Conservation (phyloP, 35 echinoderm and acorn worm genomes). For the Stichopus chloronotus region DNA sequence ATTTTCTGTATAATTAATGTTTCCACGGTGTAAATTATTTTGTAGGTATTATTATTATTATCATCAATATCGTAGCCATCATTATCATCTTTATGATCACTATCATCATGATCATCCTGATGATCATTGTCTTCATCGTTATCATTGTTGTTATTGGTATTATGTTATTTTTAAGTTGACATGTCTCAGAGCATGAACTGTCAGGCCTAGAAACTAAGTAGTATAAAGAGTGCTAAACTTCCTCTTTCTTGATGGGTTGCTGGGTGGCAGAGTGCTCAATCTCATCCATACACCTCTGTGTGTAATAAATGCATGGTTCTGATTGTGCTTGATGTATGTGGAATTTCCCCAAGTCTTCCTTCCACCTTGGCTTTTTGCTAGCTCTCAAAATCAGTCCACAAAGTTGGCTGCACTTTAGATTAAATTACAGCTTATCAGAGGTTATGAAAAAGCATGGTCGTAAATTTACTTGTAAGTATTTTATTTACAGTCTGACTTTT, state of each 20-base stretch:
- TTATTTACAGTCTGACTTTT: background rate
- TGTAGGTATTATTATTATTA: background rate
- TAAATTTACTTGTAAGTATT: background rate
- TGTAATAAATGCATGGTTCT: background rate
- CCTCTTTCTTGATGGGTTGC: background rate
- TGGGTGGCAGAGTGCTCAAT: background rate
- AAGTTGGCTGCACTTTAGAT: background rate
- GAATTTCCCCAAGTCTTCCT: background rate
- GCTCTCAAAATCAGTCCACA: background rate
- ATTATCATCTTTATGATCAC: background rate
- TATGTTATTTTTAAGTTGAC: conserved; percentile 3
- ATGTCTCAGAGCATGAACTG: background rate
- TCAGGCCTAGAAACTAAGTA: background rate
- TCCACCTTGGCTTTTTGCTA: conserved; percentile 4
- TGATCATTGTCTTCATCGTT: background rate
- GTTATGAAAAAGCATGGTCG: background rate
- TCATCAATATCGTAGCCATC: no score
- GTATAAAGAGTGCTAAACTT: background rate
- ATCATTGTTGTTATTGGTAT: background rate
- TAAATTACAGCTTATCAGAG: background rate
- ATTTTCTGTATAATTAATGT: background rate
- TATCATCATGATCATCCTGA: no score
- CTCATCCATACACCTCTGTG: background rate
- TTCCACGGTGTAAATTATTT: background rate
- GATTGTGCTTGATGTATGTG: background rate